Conservation (phyloP, 2,113 vertebrate species). For the Amphiprion percula region DNA sequence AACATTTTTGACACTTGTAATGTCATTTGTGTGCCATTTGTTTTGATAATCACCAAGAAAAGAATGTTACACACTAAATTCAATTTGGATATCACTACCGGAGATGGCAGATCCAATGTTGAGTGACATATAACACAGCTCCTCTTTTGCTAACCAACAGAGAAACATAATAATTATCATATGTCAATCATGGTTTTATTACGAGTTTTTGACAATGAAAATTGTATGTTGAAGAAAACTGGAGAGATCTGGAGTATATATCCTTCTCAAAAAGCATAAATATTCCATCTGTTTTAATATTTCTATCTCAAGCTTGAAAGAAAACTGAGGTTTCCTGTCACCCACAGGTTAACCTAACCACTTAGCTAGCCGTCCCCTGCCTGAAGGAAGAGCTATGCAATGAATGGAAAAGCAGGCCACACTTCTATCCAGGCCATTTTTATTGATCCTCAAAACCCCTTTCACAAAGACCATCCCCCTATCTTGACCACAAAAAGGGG, state of each 20-base stretch:
- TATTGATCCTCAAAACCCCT: conserved; percentile 84
- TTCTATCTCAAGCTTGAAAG: conserved; percentile 19
- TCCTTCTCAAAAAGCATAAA: conserved; percentile 36
- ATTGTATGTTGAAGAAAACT: not conserved
- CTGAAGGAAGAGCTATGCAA: conserved; percentile 69
- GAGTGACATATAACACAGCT: conserved; percentile 5
- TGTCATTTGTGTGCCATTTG: conserved; percentile 21
- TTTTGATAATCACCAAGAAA: not conserved
- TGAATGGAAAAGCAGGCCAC: conserved; percentile 81
- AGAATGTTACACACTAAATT: conserved; percentile 3
- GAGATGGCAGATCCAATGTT: conserved; percentile 3
- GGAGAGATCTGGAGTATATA: conserved; percentile 6
- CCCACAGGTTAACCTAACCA: conserved; percentile 63
- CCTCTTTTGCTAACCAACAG: conserved; percentile 11
- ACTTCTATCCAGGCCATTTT: conserved; percentile 83
- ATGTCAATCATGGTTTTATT: conserved; percentile 12
- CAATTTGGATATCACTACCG: conserved; percentile 7
- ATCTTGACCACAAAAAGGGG: conserved; percentile 74
- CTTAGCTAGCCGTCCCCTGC: conserved; percentile 45
- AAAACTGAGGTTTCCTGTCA: conserved; percentile 37
- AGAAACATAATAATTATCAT: conserved; percentile 30
- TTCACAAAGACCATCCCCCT: conserved; percentile 74
- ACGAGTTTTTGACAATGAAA: not conserved
- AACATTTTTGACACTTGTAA: not conserved
- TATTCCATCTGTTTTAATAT: conserved; percentile 45